phyloP scores from a whole-genome alignment of 2,888 invertebrate genomes.

The Bombylius major region DNA sequence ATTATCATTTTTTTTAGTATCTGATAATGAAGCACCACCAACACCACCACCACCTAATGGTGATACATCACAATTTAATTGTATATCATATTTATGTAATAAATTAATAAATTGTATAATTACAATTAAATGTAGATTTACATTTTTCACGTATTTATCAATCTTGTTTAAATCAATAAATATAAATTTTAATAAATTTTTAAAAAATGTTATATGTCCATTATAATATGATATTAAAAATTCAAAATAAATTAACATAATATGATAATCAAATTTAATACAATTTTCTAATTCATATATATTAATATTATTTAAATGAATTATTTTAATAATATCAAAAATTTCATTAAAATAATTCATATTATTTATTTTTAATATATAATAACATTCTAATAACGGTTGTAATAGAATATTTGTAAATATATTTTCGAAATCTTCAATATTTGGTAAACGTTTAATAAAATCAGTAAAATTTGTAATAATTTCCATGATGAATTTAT shows the following conservation, averaged over 20 bases:
- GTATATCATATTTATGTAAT: constrained; percentile 26
- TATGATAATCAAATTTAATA: constrained; percentile 12
- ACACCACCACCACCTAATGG: too few species aligned
- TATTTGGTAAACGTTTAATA: constrained; percentile 13
- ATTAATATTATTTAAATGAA: constrained; percentile 14
- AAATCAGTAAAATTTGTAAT: too few species aligned
- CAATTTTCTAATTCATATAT: constrained; percentile 10
- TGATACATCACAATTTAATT: constrained; percentile 17
- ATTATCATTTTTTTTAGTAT: not conserved
- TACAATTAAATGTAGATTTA: constrained; percentile 14
- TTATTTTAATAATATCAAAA: constrained; percentile 20
- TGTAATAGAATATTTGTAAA: constrained; percentile 17
- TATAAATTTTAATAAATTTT: constrained; percentile 8
- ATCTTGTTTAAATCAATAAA: constrained; percentile 8
- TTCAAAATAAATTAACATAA: constrained; percentile 22
- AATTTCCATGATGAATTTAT: too few species aligned
- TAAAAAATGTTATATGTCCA: constrained; percentile 8
- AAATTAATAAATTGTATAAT: constrained; percentile 22
- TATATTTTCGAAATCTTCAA: constrained; percentile 9
- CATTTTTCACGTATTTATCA: constrained; percentile 1
- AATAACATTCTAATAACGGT: constrained; percentile 21
- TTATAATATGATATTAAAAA: constrained; percentile 22
- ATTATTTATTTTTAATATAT: constrained; percentile 18
- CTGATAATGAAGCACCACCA: too few species aligned
- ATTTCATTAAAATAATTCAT: constrained; percentile 25